Evolutionary conservation across 2,888 invertebrate genomes (phyloP).

Genomic region (Luperina nickerlii): DNA sequence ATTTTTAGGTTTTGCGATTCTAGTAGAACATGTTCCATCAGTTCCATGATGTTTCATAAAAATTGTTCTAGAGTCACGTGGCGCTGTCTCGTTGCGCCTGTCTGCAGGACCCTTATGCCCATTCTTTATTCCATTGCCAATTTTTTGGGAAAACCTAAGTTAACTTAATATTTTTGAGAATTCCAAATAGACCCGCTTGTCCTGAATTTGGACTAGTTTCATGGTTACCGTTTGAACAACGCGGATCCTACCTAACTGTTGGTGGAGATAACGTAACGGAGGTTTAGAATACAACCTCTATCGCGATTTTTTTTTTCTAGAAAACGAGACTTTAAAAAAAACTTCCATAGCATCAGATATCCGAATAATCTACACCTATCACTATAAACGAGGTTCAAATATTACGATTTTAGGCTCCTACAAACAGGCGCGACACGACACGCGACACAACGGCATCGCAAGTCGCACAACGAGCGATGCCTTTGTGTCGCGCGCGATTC

Average conservation of each 20-base stretch:
- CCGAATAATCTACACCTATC: background rate
- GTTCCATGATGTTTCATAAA: background rate
- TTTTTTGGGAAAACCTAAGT: background rate
- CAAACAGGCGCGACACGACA: too few relatives aligned
- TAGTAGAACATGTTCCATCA: background rate
- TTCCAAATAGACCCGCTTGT: slow-evolving; percentile 14
- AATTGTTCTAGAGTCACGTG: background rate
- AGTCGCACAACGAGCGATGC: too few relatives aligned
- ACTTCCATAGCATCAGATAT: too few relatives aligned
- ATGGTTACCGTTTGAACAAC: slow-evolving; percentile 16
- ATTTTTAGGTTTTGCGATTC: background rate
- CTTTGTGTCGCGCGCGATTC: too few relatives aligned
- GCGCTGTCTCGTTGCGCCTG: too few relatives aligned
- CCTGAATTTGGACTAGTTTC: slow-evolving; percentile 30
- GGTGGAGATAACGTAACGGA: slow-evolving; percentile 13
- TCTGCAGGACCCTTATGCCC: background rate
- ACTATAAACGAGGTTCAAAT: too few relatives aligned
- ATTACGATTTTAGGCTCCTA: background rate
- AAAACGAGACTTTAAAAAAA: background rate
- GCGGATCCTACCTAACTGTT: background rate
- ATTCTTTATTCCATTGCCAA: slow-evolving; percentile 5
- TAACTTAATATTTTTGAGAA: slow-evolving; percentile 40
- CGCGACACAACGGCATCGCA: too few relatives aligned
- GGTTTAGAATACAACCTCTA: background rate
- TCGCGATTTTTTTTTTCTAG: background rate